phyloP scores from a whole-genome alignment of 2,888 invertebrate species.

The Drosophila maculinotata region DNA sequence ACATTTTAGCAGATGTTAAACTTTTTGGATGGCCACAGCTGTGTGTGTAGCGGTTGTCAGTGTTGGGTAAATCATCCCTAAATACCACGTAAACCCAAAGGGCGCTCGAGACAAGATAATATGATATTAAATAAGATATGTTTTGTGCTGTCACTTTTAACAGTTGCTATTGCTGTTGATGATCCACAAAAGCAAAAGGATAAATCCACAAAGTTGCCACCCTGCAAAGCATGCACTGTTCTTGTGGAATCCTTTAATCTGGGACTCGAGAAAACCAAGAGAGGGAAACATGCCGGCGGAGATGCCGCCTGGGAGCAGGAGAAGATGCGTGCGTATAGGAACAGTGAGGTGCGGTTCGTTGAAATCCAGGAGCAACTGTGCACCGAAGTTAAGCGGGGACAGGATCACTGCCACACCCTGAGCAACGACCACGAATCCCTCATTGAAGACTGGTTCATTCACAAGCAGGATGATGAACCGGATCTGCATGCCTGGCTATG shows the following conservation, averaged over 20 bases:
- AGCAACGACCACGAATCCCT: conserved; percentile 92
- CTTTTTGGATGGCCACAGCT: conserved; percentile 1
- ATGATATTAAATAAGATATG: conserved; percentile 46
- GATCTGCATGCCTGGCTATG: conserved; percentile 92
- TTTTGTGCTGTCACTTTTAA: conserved; percentile 41
- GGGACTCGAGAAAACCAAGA: conserved; percentile 92
- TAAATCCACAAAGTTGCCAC: conserved; percentile 87
- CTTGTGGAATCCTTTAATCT: conserved; percentile 91
- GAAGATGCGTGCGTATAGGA: conserved; percentile 92
- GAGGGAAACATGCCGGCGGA: conserved; percentile 96
- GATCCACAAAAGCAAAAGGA: conserved; percentile 71
- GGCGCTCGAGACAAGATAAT: conserved; percentile 18
- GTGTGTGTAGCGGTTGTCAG: background rate
- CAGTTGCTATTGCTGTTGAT: conserved; percentile 42
- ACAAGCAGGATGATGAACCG: conserved; percentile 86
- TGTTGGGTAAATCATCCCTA: conserved; percentile 26
- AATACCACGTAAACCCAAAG: conserved; percentile 47
- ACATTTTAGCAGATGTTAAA: background rate
- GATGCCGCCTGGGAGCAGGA: conserved; percentile 97
- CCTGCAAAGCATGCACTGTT: conserved; percentile 91
- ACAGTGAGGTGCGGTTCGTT: conserved; percentile 94
- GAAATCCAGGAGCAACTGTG: conserved; percentile 97
- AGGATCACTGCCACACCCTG: conserved; percentile 93
- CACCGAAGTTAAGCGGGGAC: conserved; percentile 89
- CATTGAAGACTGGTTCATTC: conserved; percentile 96